phyloP scores from a whole-genome alignment of 2,797 vertebrate species.

The Acrossocheilus fasciatus region DNA sequence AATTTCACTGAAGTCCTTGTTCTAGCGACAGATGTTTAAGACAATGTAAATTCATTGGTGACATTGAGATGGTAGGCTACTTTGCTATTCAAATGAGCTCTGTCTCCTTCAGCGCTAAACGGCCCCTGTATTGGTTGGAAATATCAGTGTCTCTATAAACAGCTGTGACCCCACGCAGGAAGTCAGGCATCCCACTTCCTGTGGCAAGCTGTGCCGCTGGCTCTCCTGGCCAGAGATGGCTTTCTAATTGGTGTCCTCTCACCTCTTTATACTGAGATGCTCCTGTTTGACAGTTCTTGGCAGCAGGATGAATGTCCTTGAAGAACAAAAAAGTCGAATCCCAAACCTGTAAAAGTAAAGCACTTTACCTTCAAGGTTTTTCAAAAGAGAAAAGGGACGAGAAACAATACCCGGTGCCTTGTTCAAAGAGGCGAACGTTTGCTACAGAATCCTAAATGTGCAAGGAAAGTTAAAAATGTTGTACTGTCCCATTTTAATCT shows the following conservation, averaged over 20 bases:
- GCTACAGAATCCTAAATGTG: slow-evolving; percentile 75
- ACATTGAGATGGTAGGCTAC: slow-evolving; percentile 80
- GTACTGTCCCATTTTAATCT: slow-evolving; percentile 82
- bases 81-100: slow-evolving; percentile 87
- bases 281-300: slow-evolving; percentile 93
- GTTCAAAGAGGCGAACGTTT: slow-evolving; percentile 61
- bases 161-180: slow-evolving; percentile 92
- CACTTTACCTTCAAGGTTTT: slow-evolving; percentile 80
- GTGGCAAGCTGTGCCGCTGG: slow-evolving; percentile 91
- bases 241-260: slow-evolving; percentile 98
- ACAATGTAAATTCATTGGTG: slow-evolving; percentile 88
- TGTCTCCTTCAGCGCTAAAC: slow-evolving; percentile 79
- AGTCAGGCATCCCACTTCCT: slow-evolving; percentile 87
- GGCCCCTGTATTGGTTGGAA: slow-evolving; percentile 76
- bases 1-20: slow-evolving; percentile 75
- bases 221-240: slow-evolving; percentile 88
- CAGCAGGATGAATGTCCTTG: slow-evolving; percentile 95
- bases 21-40: slow-evolving; percentile 80
- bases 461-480: slow-evolving; percentile 78
- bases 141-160: slow-evolving; percentile 81
- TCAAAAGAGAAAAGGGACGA: slow-evolving; percentile 76
- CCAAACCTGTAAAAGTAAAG: slow-evolving; percentile 84
- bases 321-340: slow-evolving; percentile 85
- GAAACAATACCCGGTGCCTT: slow-evolving; percentile 77
- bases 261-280: slow-evolving; percentile 90